phyloP scores from a whole-genome alignment of 2,888 invertebrate genomes.

The Hyles lineata region DNA sequence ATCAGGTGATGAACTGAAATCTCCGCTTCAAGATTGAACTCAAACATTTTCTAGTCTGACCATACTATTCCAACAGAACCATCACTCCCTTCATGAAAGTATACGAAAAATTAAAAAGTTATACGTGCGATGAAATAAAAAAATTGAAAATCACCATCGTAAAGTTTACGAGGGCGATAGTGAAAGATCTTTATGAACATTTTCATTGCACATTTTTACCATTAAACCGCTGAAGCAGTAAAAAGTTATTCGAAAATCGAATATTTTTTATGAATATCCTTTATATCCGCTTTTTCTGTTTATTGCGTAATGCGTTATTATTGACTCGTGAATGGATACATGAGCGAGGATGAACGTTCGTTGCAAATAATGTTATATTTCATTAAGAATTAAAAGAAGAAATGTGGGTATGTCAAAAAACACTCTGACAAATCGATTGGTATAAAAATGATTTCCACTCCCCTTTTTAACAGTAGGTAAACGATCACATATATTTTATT shows the following conservation, averaged over 20 bases:
- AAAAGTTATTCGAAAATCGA: constrained; percentile 23
- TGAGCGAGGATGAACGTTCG: background rate
- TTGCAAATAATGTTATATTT: background rate
- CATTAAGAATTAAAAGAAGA: too few relatives aligned
- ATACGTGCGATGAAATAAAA: constrained; percentile 21
- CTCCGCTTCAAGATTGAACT: too few relatives aligned
- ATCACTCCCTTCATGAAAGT: background rate
- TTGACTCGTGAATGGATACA: background rate
- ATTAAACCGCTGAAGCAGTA: constrained; percentile 20
- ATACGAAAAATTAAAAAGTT: constrained; percentile 20
- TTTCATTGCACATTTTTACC: constrained; percentile 26
- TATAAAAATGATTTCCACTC: too few relatives aligned
- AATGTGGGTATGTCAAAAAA: too few relatives aligned
- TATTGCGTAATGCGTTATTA: background rate
- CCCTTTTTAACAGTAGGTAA: too few relatives aligned
- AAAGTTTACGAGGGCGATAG: constrained; percentile 25
- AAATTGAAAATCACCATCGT: constrained; percentile 18
- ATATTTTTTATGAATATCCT: constrained; percentile 15
- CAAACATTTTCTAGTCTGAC: too few relatives aligned
- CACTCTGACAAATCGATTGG: too few relatives aligned
- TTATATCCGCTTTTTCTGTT: constrained; percentile 2
- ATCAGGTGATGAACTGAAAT: too few relatives aligned
- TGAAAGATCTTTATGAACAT: constrained; percentile 25
- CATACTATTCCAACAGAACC: background rate
- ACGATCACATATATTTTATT: too few relatives aligned